Base-by-base conservation (phyloP, 1,140 invertebrate species). In the Araneus ventricosus region DNA sequence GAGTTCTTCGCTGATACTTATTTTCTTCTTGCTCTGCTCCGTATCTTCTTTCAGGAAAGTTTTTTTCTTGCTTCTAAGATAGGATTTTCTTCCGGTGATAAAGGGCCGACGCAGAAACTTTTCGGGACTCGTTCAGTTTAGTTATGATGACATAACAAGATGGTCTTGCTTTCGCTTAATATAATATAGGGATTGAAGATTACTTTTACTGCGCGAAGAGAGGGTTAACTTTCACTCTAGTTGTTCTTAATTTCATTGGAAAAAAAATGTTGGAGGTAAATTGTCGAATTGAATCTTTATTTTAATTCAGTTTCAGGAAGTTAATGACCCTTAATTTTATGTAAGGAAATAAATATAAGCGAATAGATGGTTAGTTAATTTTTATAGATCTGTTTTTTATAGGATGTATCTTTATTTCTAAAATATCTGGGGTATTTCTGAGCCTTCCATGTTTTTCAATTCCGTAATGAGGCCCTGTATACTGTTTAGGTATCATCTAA, bases 121-220 rank as follows among this genome's bases (percentile, higher is more conserved):
- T 75, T 37, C 17, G 30, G n/a, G 20, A 34, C 30, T 34, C 27
- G 27, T 75, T 75, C 70, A 75, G 14, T 75, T 75, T 75, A 34
- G 70, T 75, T 34, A 75, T 75, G 70, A 37, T 75, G 70, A 75
- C 70, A 75, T 75, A 75, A 75, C 70, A 34, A 75, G 70, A 75
- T 75, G 27, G 30, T 4, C 30, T 75, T 75, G 70, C 70, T 75
- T 75, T 75, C 30, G 30, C 70, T 34, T 34, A 75, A 75, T 75
- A 34, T 34, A 75, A 75, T 20, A 75, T 67, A 67, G 4, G n/a
- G n/a, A n/a, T 67, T n/a, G 30, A 34, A 75, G 30, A 75, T 37
- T 75, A 20, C 30, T 75, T 75, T 37, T 30, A 75, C 70, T 75
- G 8, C 4, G 70, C 22, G 30, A 20, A 20, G 70, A 75, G 22